Conservation (phyloP, 2,888 invertebrate species). For the Rhogogaster chlorosoma region DNA sequence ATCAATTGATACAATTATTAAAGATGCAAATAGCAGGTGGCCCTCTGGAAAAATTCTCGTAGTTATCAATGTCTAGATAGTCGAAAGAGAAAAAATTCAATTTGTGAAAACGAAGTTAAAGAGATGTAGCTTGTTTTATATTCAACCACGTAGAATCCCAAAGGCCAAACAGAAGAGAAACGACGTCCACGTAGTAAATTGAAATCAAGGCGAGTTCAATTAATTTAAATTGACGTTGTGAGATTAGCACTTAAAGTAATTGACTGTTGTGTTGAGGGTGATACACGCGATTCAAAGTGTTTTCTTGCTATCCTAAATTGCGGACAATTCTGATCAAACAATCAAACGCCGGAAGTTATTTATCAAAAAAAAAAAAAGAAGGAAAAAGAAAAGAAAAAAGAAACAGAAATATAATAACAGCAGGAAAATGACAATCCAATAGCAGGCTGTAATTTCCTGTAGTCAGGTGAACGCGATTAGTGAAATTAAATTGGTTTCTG, state of each 20-base stretch:
- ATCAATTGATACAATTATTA: background rate
- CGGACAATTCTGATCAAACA: background rate
- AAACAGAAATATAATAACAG: background rate
- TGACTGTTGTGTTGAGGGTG: constrained; percentile 1
- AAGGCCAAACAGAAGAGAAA: background rate
- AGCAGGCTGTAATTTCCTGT: background rate
- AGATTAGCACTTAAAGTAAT: constrained; percentile 41
- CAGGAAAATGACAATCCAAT: background rate
- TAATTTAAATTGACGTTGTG: constrained; percentile 33
- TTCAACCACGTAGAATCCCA: background rate
- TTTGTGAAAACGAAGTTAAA: background rate
- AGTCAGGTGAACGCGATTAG: background rate
- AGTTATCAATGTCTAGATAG: background rate
- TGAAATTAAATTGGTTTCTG: background rate
- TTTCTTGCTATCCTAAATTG: background rate
- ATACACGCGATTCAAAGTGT: constrained; percentile 1
- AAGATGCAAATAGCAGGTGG: background rate
- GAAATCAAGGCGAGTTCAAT: constrained; percentile 36
- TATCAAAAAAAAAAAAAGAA: background rate
- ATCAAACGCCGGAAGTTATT: constrained; percentile 16
- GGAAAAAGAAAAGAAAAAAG: background rate
- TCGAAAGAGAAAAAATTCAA: background rate
- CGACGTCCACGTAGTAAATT: constrained; percentile 22
- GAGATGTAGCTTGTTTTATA: background rate
- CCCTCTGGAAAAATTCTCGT: background rate